Percentiles rank a stretch among this genome's conserved stretches.
These are phyloP conservation scores for Myotis brandtii DNA, from an alignment of 2,113 vertebrate genomes.

Conservation along the genomic window DNA sequence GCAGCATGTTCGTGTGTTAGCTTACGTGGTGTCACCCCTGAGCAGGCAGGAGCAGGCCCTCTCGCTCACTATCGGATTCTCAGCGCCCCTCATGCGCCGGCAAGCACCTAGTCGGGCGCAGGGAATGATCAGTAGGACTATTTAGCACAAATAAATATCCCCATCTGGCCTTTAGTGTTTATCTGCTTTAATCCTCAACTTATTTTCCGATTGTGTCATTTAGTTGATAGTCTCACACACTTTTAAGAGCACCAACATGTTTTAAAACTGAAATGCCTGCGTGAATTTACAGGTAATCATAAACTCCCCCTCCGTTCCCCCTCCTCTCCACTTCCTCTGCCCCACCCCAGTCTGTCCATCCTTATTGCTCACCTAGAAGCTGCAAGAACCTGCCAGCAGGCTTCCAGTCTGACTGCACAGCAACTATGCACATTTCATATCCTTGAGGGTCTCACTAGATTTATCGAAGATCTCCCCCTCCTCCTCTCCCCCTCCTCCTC, in stretches of 20 bases:
- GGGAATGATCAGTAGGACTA: not conserved
- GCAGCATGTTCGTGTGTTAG: not conserved
- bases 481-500: too few relatives aligned
- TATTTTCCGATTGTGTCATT: not conserved
- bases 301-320: too few relatives aligned
- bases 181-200: not conserved
- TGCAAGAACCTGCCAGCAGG: too few relatives aligned
- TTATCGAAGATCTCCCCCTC: too few relatives aligned
- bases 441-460: too few relatives aligned
- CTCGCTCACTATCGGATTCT: not conserved
- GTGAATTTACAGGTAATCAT: slow-evolving; percentile 55
- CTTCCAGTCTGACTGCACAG: too few relatives aligned
- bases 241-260: not conserved
- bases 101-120: not conserved
- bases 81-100: rapidly evolving
- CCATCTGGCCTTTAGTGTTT: not conserved
- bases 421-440: too few relatives aligned
- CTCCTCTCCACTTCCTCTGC: too few relatives aligned
- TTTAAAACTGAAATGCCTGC: slow-evolving; percentile 60
- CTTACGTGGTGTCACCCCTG: not conserved
- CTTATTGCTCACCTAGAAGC: too few relatives aligned
- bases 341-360: too few relatives aligned
- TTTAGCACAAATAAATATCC: not conserved
- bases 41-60: not conserved
- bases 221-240: not conserved